A percentile compares a stretch with the other conserved stretches of the same genome.
Conservation (phyloP, 2,797 vertebrate species). For the Hyperoplus lanceolatus region DNA sequence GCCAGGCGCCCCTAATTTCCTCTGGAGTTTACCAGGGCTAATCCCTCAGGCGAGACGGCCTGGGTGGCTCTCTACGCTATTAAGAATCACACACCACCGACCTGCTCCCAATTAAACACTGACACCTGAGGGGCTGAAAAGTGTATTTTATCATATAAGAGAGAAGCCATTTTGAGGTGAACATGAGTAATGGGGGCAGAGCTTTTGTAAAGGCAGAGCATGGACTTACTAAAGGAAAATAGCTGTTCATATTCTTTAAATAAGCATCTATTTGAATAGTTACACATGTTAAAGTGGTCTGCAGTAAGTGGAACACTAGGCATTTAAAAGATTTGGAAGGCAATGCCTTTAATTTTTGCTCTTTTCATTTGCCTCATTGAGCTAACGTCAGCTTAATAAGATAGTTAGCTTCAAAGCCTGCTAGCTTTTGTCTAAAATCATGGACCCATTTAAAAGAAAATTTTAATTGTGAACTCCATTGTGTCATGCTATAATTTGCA, state of each 20-base stretch:
- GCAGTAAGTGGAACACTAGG: not conserved
- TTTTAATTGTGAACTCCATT: not conserved
- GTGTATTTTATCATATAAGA: conserved; percentile 13
- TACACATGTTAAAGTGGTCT: not conserved
- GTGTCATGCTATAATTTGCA: not conserved
- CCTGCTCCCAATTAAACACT: conserved; percentile 63
- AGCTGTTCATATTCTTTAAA: conserved; percentile 1
- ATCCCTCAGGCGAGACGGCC: conserved; percentile 37
- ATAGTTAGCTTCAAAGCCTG: too few relatives aligned
- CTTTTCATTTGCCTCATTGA: not conserved
- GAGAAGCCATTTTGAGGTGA: conserved; percentile 32
- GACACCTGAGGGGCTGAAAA: conserved; percentile 29
- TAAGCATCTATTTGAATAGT: not conserved
- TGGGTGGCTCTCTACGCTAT: conserved; percentile 30
- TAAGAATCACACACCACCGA: conserved; percentile 51
- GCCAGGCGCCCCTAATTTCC: conserved; percentile 40
- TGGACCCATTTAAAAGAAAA: too few relatives aligned
- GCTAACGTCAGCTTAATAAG: not conserved
- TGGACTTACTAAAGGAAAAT: not conserved
- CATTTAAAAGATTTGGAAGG: not conserved
- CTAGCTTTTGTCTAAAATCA: not conserved
- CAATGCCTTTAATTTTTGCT: not conserved
- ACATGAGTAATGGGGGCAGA: conserved; percentile 8
- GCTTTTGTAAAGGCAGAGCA: conserved; percentile 1
- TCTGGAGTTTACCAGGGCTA: conserved; percentile 53